Evolutionary conservation across 64 coral and sea anemone species (phyloP), one percentile per base, ranked within the genome.

Genomic region (Dendronephthya gigantea): DNA sequence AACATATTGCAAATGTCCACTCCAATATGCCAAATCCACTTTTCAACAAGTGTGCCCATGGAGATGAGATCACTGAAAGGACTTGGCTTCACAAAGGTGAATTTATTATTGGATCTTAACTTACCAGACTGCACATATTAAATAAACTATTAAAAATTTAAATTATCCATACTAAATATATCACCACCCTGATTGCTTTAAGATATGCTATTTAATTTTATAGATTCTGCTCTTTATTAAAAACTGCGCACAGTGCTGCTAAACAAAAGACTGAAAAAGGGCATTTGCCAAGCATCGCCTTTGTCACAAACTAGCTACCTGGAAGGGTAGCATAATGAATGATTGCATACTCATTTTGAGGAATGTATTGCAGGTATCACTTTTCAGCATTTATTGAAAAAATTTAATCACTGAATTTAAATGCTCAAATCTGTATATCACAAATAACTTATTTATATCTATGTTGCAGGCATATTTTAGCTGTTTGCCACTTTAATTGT

Each of bases 291-390:
- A 39, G 72, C 72, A 35, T 79, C 68, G 31, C 66, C 68, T 35
- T 79, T 79, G 72, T 79, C 72, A 79, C 72, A 79, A 79, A 79
- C 72, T 79, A 79, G 72, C 37, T 79, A 33, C 17, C 33, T 79
- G 28, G 72, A 33, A 39, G 11, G 72, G 72, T 79, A 35, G 30
- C 72, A 79, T 19, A 35, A 29, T 0, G 72, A 79, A 79, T 79
- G 72, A 79, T 79, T 39, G 72, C 72, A 36, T 79, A 79, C 72
- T 79, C 72, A 79, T 79, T 79, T 19, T 12, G 17, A 35, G 72
- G 72, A 79, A 79, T 79, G 72, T 79, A 33, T 79, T 79, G 72
- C 72, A 79, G 72, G 72, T 79, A 79, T 34, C 28, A 79, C 72
- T 39, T 79, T 79, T 79, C 30, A 79, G 32, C 13, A 34, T 79